These are phyloP conservation scores for Drosophila neocordata DNA, from an alignment of 1,140 invertebrate species.

Conservation along the genomic window DNA sequence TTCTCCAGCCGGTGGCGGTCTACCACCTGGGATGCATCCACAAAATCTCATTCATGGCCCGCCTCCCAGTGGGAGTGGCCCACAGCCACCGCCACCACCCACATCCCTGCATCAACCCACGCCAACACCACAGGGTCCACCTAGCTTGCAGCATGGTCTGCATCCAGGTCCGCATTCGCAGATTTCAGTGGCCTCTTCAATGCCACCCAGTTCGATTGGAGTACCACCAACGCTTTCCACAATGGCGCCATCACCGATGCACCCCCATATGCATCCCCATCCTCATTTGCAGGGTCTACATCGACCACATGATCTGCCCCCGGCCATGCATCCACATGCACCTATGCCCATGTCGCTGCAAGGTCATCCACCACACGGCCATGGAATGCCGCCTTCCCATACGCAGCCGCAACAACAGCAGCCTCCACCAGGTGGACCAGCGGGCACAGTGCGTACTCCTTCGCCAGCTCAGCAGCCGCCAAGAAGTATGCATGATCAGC, in stretches of 20 bases:
- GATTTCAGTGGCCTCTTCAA: slow-evolving; percentile 60
- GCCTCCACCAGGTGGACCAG: slow-evolving; percentile 83
- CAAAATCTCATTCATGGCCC: slow-evolving; percentile 85
- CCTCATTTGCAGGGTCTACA: slow-evolving; percentile 63
- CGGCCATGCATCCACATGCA: slow-evolving; percentile 71
- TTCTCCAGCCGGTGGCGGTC: slow-evolving; percentile 66
- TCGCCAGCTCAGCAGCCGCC: slow-evolving; percentile 77
- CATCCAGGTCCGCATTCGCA: slow-evolving; percentile 65
- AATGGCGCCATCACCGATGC: slow-evolving; percentile 68
- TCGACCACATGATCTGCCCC: slow-evolving; percentile 72
- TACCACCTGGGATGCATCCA: slow-evolving; percentile 84
- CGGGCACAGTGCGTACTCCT: slow-evolving; percentile 77
- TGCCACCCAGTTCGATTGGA: slow-evolving; percentile 56
- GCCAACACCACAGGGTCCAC: slow-evolving; percentile 36
- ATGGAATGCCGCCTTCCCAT: slow-evolving; percentile 62
- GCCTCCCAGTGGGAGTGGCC: slow-evolving; percentile 33
- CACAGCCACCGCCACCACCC: slow-evolving; percentile 52
- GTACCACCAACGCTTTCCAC: slow-evolving; percentile 70
- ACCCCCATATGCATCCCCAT: slow-evolving; percentile 74
- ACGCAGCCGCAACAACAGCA: slow-evolving; percentile 66
- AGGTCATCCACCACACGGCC: slow-evolving; percentile 63
- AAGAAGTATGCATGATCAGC: slow-evolving; percentile 62
- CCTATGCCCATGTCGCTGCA: slow-evolving; percentile 75
- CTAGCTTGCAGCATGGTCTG: slow-evolving; percentile 60
- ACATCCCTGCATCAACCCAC: slow-evolving; percentile 62